Base-by-base conservation (phyloP, 2,797 vertebrate species). In the Poeciliopsis gracilis region DNA sequence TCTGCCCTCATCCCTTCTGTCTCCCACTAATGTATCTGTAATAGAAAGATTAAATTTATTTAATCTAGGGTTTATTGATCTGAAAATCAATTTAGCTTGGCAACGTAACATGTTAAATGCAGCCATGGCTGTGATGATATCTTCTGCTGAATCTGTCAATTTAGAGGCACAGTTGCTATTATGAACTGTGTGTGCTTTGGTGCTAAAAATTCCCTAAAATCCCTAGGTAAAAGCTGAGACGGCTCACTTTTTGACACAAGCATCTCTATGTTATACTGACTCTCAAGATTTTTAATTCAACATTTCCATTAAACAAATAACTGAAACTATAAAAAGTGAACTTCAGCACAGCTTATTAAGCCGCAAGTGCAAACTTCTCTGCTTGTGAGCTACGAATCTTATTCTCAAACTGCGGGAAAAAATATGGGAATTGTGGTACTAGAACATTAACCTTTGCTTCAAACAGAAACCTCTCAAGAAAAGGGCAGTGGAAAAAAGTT, bases 21-120 rank as follows among this genome's bases (percentile, higher is more conserved):
- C 66, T 77, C 41, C 73, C 80, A 38, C 77, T 90, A 88, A 92
- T 91, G 55, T 77, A 84, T 90, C 75, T 83, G 45, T 86, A 87
- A 89, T 82, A 79, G 78, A 88, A 89, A 86, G 76, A 86, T 86
- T 77, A 75, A 41, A 80, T 55, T 73, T 66, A 81, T 82, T 82
- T 89, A 59, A 82, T 79, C 77, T 81, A 81, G 61, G 83, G 80
- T 84, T 46, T 36, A 78, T 79, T 87, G 73, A 81, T 84, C 75
- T 87, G 78, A 78, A 85, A 77, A 76, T 83, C 70, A 80, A 25
- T 80, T 80, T 43, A 82, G 53, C 47, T 84, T 84, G 74, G 51
- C 70, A 13, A 36, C 46, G 59, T 77, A 72, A 84, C 79, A 71
- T 67, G 61, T 77, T 83, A 80, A 74, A 82, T 77, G 72, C 61